Evolutionary conservation across 2,888 invertebrate species (phyloP).

Genomic region (Tetropium fuscum): DNA sequence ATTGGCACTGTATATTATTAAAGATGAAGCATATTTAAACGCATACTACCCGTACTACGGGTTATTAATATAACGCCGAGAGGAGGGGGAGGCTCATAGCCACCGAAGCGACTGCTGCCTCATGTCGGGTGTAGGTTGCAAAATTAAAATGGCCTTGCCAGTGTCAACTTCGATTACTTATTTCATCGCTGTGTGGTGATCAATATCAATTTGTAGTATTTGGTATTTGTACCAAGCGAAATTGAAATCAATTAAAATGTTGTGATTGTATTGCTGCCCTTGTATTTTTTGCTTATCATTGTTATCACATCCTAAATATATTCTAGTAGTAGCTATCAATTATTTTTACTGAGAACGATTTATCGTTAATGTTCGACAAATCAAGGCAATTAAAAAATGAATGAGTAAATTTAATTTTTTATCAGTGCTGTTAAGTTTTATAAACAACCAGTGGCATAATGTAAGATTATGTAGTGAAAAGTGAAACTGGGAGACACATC

Average conservation of each 20-base stretch:
- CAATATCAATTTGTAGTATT: not conserved
- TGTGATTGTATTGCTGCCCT: not conserved
- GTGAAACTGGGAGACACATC: too few species aligned
- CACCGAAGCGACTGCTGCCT: constrained; percentile 1
- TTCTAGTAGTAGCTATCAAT: not conserved
- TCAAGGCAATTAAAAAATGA: too few species aligned
- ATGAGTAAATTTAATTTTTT: too few species aligned
- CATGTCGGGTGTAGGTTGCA: not conserved
- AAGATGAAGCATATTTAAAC: not conserved
- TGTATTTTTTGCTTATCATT: not conserved
- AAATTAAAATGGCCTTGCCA: constrained; percentile 14
- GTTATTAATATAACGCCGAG: not conserved
- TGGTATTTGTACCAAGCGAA: not conserved
- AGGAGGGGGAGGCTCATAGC: not conserved
- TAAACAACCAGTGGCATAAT: too few species aligned
- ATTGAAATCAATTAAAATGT: not conserved
- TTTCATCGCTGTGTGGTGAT: not conserved
- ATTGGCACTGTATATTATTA: too few species aligned
- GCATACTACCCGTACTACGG: not conserved
- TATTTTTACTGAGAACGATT: not conserved
- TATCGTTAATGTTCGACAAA: too few species aligned
- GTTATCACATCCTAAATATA: not conserved
- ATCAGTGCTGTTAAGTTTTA: too few species aligned
- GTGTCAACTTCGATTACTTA: not conserved
- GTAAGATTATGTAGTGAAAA: too few species aligned